Conservation (phyloP, 2,113 vertebrate genomes). For the Mormyrus iriodes region DNA sequence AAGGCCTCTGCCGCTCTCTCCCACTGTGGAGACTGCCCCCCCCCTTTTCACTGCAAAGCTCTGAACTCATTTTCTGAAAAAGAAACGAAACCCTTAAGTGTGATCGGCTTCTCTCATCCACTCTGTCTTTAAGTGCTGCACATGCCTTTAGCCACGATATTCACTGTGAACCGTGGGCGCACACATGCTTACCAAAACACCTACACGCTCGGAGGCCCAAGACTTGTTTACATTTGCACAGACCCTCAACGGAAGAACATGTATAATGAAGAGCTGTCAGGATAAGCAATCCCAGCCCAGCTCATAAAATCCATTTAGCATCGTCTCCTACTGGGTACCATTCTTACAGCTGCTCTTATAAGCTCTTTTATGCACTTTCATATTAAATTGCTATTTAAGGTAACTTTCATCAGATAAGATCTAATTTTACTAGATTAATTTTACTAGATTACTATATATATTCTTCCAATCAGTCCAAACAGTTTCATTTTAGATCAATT, state of each 20-base stretch:
- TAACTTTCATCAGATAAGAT: neutral
- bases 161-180: neutral
- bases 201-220: neutral
- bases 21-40: neutral
- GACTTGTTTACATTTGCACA: neutral
- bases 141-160: neutral
- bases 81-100: neutral
- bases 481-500: neutral
- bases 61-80: neutral
- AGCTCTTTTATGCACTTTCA: neutral
- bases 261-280: neutral
- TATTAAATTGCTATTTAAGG: neutral
- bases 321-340: neutral
- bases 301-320: neutral
- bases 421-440: neutral
- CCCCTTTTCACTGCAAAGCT: neutral
- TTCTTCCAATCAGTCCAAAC: neutral
- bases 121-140: neutral
- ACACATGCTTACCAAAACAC: neutral
- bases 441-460: neutral
- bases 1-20: neutral
- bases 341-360: neutral
- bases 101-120: neutral
- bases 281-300: neutral
- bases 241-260: neutral